phyloP scores from a whole-genome alignment of 1,140 invertebrate genomes.

The Zelostemma sp. region DNA sequence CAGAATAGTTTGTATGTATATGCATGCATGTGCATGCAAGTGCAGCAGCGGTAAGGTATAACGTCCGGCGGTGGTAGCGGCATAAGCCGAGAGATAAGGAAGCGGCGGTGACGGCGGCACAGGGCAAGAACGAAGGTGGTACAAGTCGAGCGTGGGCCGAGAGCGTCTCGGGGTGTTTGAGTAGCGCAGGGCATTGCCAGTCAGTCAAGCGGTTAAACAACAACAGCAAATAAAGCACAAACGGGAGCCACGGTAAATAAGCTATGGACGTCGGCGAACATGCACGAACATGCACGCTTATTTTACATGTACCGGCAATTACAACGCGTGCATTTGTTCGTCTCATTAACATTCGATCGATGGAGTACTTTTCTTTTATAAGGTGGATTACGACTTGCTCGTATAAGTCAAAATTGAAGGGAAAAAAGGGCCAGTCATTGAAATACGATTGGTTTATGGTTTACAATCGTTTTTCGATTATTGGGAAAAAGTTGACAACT shows the following conservation, averaged over 20 bases:
- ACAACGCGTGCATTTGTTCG: background rate
- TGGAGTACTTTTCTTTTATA: too few species aligned
- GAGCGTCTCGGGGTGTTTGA: conserved; percentile 35
- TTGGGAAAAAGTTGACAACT: too few species aligned
- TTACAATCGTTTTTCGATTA: too few species aligned
- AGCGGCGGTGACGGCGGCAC: too few species aligned
- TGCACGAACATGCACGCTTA: conserved; percentile 10
- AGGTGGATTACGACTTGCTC: too few species aligned
- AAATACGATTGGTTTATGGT: too few species aligned
- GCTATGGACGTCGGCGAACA: conserved; percentile 47
- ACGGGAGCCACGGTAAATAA: conserved; percentile 64
- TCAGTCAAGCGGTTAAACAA: conserved; percentile 56
- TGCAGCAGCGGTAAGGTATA: background rate
- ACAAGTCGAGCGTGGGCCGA: conserved; percentile 24
- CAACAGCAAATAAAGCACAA: conserved; percentile 60
- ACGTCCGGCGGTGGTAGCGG: conserved; percentile 16
- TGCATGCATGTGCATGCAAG: conserved; percentile 15
- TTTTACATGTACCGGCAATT: background rate
- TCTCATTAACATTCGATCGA: too few species aligned
- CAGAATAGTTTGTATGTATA: conserved; percentile 27
- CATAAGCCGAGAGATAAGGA: conserved; percentile 40
- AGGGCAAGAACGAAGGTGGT: conserved; percentile 29
- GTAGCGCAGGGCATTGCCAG: conserved; percentile 16
- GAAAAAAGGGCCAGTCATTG: too few species aligned
- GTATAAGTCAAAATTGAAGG: too few species aligned